phyloP scores from a whole-genome alignment of 2,113 vertebrate species.

The Regulus satrapa region DNA sequence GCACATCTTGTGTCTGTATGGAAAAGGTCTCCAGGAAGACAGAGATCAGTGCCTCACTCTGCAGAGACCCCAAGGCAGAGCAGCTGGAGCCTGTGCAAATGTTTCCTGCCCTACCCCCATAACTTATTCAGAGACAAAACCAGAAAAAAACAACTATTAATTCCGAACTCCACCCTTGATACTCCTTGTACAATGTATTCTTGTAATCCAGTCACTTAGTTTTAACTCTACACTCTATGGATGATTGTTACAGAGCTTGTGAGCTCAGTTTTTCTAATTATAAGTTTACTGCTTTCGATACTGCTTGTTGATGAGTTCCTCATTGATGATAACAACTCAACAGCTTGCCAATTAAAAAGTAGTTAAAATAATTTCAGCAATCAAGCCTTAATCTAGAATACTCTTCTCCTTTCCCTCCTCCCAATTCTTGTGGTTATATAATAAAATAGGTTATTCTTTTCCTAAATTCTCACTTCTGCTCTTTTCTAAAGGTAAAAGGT shows the following conservation, averaged over 20 bases:
- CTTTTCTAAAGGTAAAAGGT: background rate
- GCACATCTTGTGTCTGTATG: background rate
- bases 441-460: background rate
- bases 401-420: background rate
- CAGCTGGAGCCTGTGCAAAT: background rate
- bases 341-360: conserved; percentile 33
- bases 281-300: background rate
- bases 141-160: background rate
- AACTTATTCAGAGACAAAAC: background rate
- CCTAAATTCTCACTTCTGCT: background rate
- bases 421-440: background rate
- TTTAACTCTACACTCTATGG: background rate
- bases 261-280: background rate
- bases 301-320: background rate
- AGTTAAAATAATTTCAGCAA: conserved; percentile 54
- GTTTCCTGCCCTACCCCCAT: background rate
- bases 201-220: background rate
- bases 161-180: background rate
- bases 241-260: background rate
- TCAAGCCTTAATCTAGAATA: background rate
- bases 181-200: background rate
- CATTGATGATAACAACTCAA: conserved; percentile 16
- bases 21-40: background rate
- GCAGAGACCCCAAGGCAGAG: background rate
- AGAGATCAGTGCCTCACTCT: background rate